Evolutionary conservation across 2,888 invertebrate genomes (phyloP).

Genomic region (Xanthia togata): DNA sequence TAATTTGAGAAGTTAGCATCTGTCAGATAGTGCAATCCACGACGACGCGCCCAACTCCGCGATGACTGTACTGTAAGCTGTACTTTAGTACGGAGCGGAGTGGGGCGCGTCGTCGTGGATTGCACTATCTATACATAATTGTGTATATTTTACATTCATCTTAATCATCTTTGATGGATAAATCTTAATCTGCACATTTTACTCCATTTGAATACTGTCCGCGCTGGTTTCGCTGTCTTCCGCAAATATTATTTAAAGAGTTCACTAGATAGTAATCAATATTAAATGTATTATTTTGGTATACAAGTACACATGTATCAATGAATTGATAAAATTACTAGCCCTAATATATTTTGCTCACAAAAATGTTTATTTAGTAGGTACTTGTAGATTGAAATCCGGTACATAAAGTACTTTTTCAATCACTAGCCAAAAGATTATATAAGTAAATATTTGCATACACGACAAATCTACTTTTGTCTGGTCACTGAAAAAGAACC

Average conservation of each 20-base stretch:
- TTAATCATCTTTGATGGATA: neutral
- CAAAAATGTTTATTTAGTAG: constrained; percentile 6
- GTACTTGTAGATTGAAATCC: constrained; percentile 2
- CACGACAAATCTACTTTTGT: neutral
- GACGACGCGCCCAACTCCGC: too few species aligned
- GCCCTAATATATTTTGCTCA: constrained; percentile 18
- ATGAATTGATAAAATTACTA: constrained; percentile 7
- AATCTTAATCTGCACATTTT: neutral
- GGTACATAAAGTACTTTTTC: neutral
- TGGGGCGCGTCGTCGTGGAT: too few species aligned
- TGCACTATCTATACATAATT: too few species aligned
- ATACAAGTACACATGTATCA: constrained; percentile 19
- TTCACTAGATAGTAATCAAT: constrained; percentile 12
- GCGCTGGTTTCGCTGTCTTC: constrained; percentile 20
- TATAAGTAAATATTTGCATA: neutral
- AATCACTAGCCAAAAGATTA: constrained; percentile 6
- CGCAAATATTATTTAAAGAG: constrained; percentile 8
- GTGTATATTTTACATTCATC: neutral
- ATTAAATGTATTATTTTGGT: constrained; percentile 16
- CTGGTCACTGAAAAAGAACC: constrained; percentile 6
- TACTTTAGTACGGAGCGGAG: too few species aligned
- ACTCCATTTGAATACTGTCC: constrained; percentile 12
- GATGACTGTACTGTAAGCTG: too few species aligned
- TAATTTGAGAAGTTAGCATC: neutral
- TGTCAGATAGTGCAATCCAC: too few species aligned